A percentile compares a stretch with the other conserved stretches of the same genome.
Conservation (phyloP, 1,140 invertebrate genomes). For the Amyelois transitella region DNA sequence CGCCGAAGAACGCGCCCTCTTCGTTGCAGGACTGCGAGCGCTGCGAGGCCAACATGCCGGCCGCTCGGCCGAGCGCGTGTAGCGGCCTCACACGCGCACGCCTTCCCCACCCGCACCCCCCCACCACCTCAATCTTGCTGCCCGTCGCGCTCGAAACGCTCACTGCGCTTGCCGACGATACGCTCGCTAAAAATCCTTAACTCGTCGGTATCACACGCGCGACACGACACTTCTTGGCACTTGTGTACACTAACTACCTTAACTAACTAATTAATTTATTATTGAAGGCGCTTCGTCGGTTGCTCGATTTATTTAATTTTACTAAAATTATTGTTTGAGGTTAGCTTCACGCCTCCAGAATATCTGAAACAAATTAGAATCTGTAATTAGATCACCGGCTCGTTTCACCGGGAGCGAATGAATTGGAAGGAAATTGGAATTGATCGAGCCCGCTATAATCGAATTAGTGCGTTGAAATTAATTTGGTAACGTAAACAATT, state of each 20-base stretch:
- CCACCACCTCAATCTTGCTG: constrained; percentile 67
- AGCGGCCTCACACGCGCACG: constrained; percentile 60
- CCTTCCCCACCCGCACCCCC: constrained; percentile 60
- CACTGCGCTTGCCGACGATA: constrained; percentile 17
- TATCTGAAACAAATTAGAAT: constrained; percentile 49
- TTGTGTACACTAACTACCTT: constrained; percentile 43
- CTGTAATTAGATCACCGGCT: constrained; percentile 18
- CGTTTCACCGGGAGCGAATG: constrained; percentile 9
- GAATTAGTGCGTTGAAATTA: constrained; percentile 14
- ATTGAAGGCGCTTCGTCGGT: constrained; percentile 61
- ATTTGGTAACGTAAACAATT: constrained; percentile 8
- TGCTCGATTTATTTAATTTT: constrained; percentile 25
- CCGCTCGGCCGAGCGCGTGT: constrained; percentile 51
- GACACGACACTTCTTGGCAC: constrained; percentile 40
- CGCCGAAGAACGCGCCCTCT: constrained; percentile 73
- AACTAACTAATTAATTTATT: constrained; percentile 46
- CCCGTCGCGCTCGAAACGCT: constrained; percentile 19
- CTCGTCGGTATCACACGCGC: constrained; percentile 12
- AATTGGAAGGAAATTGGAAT: constrained; percentile 20
- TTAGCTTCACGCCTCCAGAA: constrained; percentile 19
- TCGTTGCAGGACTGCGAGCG: constrained; percentile 72
- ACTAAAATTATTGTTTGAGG: constrained; percentile 24
- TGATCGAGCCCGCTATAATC: constrained; percentile 23
- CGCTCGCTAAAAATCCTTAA: not conserved
- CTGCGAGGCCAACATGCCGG: constrained; percentile 65